These are phyloP conservation scores for Tinea pellionella DNA, from an alignment of 2,888 invertebrate genomes.

Conservation along the genomic window DNA sequence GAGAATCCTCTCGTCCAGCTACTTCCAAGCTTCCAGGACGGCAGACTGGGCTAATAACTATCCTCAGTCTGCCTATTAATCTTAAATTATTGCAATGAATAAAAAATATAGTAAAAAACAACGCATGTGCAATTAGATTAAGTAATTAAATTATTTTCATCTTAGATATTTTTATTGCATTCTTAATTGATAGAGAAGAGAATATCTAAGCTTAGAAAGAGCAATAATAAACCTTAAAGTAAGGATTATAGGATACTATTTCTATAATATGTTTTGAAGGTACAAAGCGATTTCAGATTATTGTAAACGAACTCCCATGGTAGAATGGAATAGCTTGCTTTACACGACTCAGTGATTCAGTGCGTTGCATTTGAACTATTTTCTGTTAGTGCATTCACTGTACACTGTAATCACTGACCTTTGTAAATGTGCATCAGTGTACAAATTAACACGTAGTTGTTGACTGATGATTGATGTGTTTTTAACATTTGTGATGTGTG, in stretches of 20 bases:
- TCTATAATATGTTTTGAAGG: not conserved
- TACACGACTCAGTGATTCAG: not conserved
- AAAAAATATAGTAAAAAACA: not conserved
- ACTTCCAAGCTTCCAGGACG: too few relatives aligned
- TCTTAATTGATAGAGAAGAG: not conserved
- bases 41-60: too few relatives aligned
- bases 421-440: slow-evolving; percentile 1
- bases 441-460: not conserved
- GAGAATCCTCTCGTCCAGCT: too few relatives aligned
- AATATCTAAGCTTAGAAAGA: not conserved
- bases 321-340: not conserved
- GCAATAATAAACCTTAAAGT: too few relatives aligned
- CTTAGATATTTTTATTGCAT: not conserved
- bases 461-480: not conserved
- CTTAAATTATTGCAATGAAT: too few relatives aligned
- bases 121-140: not conserved
- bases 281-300: not conserved
- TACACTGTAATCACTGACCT: slow-evolving; percentile 7
- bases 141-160: not conserved
- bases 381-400: slow-evolving; percentile 5
- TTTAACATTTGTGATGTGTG: too few relatives aligned
- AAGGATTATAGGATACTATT: too few relatives aligned
- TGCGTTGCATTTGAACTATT: slow-evolving; percentile 9
- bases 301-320: not conserved
- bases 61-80: too few relatives aligned